phyloP scores from a whole-genome alignment of 2,888 invertebrate species.

The Pomacea canaliculata region DNA sequence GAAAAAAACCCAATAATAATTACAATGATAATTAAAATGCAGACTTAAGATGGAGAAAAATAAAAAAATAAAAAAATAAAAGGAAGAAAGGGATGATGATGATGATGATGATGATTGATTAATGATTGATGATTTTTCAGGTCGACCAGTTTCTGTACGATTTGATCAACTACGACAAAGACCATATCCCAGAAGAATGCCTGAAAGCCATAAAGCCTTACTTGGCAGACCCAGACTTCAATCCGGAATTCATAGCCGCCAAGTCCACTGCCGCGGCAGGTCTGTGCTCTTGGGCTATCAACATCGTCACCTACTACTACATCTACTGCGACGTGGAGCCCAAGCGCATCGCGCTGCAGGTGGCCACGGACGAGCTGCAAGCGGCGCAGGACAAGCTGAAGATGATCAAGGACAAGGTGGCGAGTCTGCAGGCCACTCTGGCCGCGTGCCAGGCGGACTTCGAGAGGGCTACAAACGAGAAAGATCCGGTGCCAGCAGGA shows the following conservation, averaged over 20 bases:
- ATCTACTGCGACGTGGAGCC: conserved; percentile 98
- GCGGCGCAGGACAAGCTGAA: conserved; percentile 90
- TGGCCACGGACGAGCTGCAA: conserved; percentile 91
- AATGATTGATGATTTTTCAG: conserved; percentile 35
- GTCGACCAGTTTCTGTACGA: conserved; percentile 90
- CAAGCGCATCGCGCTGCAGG: conserved; percentile 90
- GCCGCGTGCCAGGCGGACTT: conserved; percentile 91
- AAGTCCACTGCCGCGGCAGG: conserved; percentile 92
- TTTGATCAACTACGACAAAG: conserved; percentile 92
- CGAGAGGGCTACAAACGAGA: conserved; percentile 86
- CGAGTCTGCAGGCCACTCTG: conserved; percentile 87
- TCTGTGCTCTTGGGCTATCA: conserved; percentile 96
- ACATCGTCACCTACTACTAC: conserved; percentile 93
- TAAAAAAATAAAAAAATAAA: too few species aligned
- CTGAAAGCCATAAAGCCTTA: conserved; percentile 95
- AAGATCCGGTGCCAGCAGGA: conserved; percentile 93
- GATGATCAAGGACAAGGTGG: conserved; percentile 86
- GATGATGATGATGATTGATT: too few species aligned
- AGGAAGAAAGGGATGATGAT: too few species aligned
- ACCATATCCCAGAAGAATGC: conserved; percentile 94
- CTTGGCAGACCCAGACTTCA: conserved; percentile 91
- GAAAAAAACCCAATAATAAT: too few species aligned
- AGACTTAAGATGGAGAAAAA: too few species aligned
- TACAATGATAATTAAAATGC: too few species aligned
- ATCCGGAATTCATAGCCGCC: conserved; percentile 89